Evolutionary conservation across 2,888 invertebrate species (phyloP), one percentile per base, ranked within the genome.

Genomic region (Ctena decussata): DNA sequence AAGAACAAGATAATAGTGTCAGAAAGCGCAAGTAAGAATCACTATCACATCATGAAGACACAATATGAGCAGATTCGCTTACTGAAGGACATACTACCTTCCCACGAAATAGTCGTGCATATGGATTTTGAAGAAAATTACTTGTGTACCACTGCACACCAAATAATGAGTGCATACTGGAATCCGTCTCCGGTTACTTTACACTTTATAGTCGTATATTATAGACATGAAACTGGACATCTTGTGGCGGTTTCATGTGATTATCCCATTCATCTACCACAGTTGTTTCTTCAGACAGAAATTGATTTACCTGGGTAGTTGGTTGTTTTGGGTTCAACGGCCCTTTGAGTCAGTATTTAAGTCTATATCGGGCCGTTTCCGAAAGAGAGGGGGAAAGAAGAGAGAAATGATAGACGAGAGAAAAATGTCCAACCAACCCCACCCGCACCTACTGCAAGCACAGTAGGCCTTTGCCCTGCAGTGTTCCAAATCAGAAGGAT

Each of bases 51-150:
- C 44, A 79, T 41, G 75, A 73, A 46, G 44, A 80, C 44, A 18
- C 85, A 85, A 60, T 85, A 80, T 37, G 37, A 77, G 49, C 77
- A 81, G 74, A 80, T 75, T 21, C 24, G 79, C 11, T 35, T 70
- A 11, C 70, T 85, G 32, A 85, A 85, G 57, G 81, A 85, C 21
- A 57, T 73, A 37, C 65, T 85, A 27, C 85, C 81, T 30, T 3
- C 39, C n/a, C 18, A 81, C 44, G 69, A 80, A 27, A 32, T 84
- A 0, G 57, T 89, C 30, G 71, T 89, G 8, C 85, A 89, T 15
- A 88, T 89, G 84, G 89, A 89, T 60, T 89, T 89, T 49, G 84
- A 85, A 11, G 90, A 90, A 72, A 90, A 89, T 57, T 90, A 90
- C 83, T 70, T 53, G 35, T 90, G 88, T 60, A 84, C 77, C 46